These are phyloP conservation scores for Pachypsylla venusta DNA, from an alignment of 1,140 invertebrate genomes.

Conservation along the genomic window DNA sequence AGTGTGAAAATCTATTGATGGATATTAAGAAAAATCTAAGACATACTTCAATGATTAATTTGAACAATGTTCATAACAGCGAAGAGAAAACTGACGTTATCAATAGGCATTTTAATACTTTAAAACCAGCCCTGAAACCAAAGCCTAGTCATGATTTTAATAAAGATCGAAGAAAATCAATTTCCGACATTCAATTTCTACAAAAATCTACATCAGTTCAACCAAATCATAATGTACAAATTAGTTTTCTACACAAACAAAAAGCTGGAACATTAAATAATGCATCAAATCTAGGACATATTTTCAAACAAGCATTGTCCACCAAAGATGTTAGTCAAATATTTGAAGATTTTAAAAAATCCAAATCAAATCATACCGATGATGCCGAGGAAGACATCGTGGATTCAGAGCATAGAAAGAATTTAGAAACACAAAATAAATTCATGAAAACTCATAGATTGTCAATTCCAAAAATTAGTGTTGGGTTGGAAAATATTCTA, in stretches of 20 bases:
- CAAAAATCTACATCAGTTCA: too few species aligned
- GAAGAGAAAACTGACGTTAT: too few species aligned
- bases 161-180: slow-evolving; percentile 2
- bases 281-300: too few species aligned
- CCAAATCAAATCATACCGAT: too few species aligned
- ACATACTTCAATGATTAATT: slow-evolving; percentile 1
- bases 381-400: too few species aligned
- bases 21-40: background rate
- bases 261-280: too few species aligned
- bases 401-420: background rate
- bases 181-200: background rate
- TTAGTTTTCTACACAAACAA: too few species aligned
- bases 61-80: background rate
- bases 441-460: slow-evolving; percentile 1
- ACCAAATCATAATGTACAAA: too few species aligned
- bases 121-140: slow-evolving; percentile 2
- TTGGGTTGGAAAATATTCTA: background rate
- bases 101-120: too few species aligned
- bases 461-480: background rate
- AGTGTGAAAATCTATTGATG: background rate
- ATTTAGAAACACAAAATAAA: background rate
- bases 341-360: too few species aligned
- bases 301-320: too few species aligned
- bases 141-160: background rate
- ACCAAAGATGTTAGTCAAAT: too few species aligned